These are phyloP conservation scores for Dascyllus trimaculatus DNA, from an alignment of 2,113 vertebrate genomes.

Conservation along the genomic window DNA sequence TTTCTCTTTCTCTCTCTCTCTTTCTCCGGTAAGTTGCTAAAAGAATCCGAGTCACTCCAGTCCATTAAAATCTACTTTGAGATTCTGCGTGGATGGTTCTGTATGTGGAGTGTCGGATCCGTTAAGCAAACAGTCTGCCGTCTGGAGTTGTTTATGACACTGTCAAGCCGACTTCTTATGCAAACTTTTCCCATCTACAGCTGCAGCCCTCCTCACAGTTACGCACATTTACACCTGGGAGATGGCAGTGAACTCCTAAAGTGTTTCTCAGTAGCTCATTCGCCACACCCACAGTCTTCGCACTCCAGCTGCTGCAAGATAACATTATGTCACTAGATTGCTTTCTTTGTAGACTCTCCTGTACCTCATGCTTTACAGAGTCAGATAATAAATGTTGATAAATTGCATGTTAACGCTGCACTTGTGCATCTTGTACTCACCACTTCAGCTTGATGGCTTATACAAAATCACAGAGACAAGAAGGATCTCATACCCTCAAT, in stretches of 20 bases:
- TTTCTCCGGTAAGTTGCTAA: conserved; percentile 3
- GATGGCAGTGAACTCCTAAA: conserved; percentile 7
- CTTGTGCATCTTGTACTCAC: not conserved
- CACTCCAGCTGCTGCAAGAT: conserved; percentile 30
- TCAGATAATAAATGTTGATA: conserved; percentile 52
- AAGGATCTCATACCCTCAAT: no score
- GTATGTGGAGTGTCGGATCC: not conserved
- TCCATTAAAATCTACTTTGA: not conserved
- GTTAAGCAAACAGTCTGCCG: not conserved
- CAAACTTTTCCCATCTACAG: not conserved
- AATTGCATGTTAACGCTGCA: conserved; percentile 50
- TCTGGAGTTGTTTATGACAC: not conserved
- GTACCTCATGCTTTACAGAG: conserved; percentile 35
- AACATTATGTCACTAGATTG: conserved; percentile 44
- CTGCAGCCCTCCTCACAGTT: conserved; percentile 22
- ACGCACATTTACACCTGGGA: conserved; percentile 4
- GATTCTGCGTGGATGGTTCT: not conserved
- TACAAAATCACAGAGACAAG: no score
- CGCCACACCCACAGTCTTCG: conserved; percentile 21
- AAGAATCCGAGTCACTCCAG: conserved; percentile 6
- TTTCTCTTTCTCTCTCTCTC: conserved; percentile 9
- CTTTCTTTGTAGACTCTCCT: conserved; percentile 50
- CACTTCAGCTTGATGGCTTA: not conserved
- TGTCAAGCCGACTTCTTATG: not conserved
- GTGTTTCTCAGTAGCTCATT: not conserved